Percentiles rank a stretch among this genome's conserved stretches.
Conservation (phyloP, 2,888 invertebrate genomes). For the Aspidiotus rigidus region DNA sequence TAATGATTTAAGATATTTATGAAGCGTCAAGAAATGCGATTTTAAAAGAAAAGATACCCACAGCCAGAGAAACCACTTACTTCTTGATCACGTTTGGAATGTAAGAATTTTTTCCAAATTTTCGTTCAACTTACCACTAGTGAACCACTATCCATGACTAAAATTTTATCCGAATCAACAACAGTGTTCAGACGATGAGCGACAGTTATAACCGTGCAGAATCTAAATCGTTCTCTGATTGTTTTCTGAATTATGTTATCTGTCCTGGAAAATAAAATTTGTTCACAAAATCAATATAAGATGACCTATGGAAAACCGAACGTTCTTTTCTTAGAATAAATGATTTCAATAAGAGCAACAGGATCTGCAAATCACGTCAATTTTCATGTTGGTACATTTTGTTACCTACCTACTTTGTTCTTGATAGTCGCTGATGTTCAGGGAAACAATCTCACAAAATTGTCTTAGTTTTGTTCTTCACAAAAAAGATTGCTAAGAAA, state of each 20-base stretch:
- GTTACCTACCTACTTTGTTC: too few relatives aligned
- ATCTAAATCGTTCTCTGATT: slow-evolving; percentile 62
- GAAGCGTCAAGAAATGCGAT: too few relatives aligned
- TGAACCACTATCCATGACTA: slow-evolving; percentile 51
- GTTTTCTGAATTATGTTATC: slow-evolving; percentile 69
- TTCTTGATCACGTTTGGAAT: neutral
- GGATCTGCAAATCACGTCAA: neutral
- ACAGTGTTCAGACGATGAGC: slow-evolving; percentile 79
- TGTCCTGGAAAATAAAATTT: slow-evolving; percentile 48
- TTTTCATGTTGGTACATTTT: neutral
- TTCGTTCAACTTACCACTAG: slow-evolving; percentile 41
- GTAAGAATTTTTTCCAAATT: neutral
- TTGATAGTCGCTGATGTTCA: too few relatives aligned
- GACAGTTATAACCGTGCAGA: slow-evolving; percentile 75
- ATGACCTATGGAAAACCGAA: neutral
- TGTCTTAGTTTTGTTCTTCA: too few relatives aligned
- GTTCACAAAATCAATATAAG: neutral
- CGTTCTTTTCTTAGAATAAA: neutral
- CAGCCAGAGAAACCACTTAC: neutral
- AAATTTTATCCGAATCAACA: slow-evolving; percentile 72
- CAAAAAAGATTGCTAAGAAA: too few relatives aligned
- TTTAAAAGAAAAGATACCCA: too few relatives aligned
- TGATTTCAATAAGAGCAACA: neutral
- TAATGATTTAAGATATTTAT: neutral
- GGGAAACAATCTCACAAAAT: too few relatives aligned